phyloP scores from a whole-genome alignment of 92 coral and sea anemone genomes.

The Anthopleura xanthogrammica region DNA sequence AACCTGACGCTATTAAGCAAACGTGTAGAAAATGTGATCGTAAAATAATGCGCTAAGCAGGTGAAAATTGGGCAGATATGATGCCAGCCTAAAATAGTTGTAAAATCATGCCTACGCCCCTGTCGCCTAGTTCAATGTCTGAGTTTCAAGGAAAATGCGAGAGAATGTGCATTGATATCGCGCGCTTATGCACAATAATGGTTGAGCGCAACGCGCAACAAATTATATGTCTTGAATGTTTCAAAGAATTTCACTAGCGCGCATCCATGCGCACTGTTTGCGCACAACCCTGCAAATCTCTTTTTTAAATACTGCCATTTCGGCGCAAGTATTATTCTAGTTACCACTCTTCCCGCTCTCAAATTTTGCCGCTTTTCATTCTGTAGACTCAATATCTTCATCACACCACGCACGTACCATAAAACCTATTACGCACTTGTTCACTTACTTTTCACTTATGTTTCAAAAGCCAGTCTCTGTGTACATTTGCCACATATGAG shows the following conservation, averaged over 20 bases:
- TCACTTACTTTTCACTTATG: no score
- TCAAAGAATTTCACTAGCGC: not conserved
- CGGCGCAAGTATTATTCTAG: not conserved
- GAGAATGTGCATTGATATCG: not conserved
- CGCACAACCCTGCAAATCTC: not conserved
- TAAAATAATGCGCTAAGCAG: no score
- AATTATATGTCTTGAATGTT: not conserved
- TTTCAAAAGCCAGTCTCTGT: no score
- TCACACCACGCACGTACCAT: no score
- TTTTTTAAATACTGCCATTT: not conserved
- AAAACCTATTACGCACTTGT: not conserved
- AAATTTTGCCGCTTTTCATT: no score
- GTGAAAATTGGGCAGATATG: no score
- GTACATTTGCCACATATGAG: no score
- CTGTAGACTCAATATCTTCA: not conserved
- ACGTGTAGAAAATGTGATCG: not conserved
- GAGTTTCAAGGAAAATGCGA: no score
- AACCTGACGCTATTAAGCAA: not conserved
- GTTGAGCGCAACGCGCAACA: not conserved
- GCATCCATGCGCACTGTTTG: not conserved
- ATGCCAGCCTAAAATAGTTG: no score
- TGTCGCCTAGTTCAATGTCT: no score
- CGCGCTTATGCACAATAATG: not conserved
- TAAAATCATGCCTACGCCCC: no score
- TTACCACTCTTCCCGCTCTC: no score